phyloP scores from a whole-genome alignment of 2,797 vertebrate genomes.

The Pantherophis vulpinus region DNA sequence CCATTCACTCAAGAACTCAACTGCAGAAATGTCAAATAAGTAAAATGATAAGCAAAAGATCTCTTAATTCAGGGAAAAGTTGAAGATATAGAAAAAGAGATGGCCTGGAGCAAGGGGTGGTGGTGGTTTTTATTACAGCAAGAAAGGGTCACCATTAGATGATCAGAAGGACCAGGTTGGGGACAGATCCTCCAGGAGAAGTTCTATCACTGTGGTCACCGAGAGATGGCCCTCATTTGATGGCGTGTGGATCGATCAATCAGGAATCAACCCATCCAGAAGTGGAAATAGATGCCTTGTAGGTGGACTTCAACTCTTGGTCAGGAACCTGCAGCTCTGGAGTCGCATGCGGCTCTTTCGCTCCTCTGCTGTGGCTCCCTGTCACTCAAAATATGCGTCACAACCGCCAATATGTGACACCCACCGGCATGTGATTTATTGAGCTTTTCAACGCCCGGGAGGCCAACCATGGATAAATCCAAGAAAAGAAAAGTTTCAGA shows the following conservation, averaged over 20 bases:
- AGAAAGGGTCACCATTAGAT: neutral
- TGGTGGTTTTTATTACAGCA: neutral
- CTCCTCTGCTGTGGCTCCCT: too few species aligned
- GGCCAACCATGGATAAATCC: too few species aligned
- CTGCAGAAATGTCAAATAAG: neutral
- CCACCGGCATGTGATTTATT: too few species aligned
- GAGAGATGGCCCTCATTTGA: neutral
- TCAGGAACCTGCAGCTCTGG: too few species aligned
- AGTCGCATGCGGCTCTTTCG: too few species aligned
- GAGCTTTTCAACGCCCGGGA: too few species aligned
- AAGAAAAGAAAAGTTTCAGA: too few species aligned
- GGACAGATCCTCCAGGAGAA: neutral
- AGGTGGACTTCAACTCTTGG: neutral
- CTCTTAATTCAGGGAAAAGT: neutral
- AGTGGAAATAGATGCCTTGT: neutral
- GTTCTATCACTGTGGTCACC: neutral
- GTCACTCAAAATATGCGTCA: too few species aligned
- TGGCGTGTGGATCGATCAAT: neutral
- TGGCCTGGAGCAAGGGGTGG: neutral
- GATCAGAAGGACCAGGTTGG: neutral
- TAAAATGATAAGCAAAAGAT: neutral
- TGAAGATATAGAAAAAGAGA: neutral
- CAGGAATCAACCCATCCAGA: neutral
- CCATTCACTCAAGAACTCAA: neutral
- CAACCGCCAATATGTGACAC: too few species aligned